Evolutionary conservation across 2,888 invertebrate species (phyloP).

Genomic region (Volucella bombylans): DNA sequence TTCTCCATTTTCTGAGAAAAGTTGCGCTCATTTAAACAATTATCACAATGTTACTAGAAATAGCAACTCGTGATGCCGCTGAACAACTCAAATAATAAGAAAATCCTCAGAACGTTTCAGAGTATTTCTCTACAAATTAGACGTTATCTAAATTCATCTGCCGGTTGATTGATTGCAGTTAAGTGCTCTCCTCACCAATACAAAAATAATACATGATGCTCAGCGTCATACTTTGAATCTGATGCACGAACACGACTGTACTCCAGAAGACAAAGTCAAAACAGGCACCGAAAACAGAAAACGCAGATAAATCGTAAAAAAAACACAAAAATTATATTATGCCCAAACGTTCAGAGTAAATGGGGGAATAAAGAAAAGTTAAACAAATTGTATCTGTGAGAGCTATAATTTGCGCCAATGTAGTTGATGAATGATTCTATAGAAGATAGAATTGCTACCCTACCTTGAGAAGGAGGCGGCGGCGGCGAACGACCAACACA

Average conservation of each 20-base stretch:
- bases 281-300: background rate
- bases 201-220: conserved; percentile 6
- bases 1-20: conserved; percentile 23
- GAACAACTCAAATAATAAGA: conserved; percentile 26
- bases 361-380: conserved; percentile 11
- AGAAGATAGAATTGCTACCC: conserved; percentile 3
- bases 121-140: background rate
- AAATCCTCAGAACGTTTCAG: background rate
- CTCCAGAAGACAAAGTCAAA: conserved; percentile 21
- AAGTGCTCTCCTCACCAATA: conserved; percentile 10
- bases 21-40: conserved; percentile 26
- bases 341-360: conserved; percentile 3
- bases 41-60: background rate
- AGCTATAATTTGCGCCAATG: conserved; percentile 15
- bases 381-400: conserved; percentile 35
- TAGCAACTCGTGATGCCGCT: conserved; percentile 46
- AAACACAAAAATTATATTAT: background rate
- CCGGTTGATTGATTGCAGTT: background rate
- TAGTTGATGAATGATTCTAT: conserved; percentile 38
- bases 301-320: conserved; percentile 20
- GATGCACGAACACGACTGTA: conserved; percentile 57
- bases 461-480: background rate
- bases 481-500: background rate
- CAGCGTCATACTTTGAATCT: conserved; percentile 4
- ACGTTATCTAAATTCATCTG: conserved; percentile 7